phyloP scores from a whole-genome alignment of 2,888 invertebrate genomes.

The Epinotia ramella region DNA sequence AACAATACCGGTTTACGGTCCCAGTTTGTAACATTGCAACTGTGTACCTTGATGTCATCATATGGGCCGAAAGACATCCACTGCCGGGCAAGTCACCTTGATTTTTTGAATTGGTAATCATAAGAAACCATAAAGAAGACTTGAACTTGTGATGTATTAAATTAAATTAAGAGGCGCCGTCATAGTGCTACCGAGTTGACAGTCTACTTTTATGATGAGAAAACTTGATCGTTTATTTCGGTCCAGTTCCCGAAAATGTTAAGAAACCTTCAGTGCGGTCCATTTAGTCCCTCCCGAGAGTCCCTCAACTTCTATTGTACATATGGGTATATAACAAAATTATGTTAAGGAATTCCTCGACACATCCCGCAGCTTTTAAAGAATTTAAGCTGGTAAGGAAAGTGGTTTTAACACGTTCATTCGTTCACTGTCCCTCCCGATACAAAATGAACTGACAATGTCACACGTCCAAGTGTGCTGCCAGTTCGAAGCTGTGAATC shows the following conservation, averaged over 20 bases:
- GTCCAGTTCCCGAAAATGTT: constrained; percentile 1
- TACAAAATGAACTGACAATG: no score
- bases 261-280: constrained; percentile 4
- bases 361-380: not conserved
- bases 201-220: constrained; percentile 13
- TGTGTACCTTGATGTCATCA: no score
- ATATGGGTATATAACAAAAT: not conserved
- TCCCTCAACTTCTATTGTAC: not conserved
- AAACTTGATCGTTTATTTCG: constrained; percentile 32
- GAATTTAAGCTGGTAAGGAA: no score
- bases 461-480: no score
- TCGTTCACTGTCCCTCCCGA: no score
- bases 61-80: no score
- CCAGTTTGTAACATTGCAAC: no score
- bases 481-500: no score
- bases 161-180: constrained; percentile 1
- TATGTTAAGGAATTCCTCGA: not conserved
- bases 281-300: not conserved
- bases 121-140: not conserved
- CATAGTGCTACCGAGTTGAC: constrained; percentile 25
- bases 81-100: no score
- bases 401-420: no score
- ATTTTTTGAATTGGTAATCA: not conserved
- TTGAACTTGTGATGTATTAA: not conserved
- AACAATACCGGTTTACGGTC: no score